Evolutionary conservation across 2,797 vertebrate species (phyloP).

Genomic region (Valencia hispanica): DNA sequence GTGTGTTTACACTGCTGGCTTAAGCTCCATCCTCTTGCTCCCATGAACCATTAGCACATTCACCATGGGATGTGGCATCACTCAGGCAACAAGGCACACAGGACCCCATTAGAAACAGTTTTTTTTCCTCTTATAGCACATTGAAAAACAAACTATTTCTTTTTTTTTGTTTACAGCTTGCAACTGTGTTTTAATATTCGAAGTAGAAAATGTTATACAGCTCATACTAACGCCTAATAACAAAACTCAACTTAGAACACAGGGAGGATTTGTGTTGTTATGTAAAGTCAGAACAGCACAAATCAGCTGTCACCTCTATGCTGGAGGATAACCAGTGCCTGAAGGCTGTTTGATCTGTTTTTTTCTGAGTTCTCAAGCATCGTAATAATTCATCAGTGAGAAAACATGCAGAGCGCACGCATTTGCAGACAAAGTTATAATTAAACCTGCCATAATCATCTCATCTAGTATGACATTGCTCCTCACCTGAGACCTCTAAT

Average conservation of each 20-base stretch:
- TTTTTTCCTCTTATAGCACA: conserved; percentile 62
- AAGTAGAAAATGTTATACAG: conserved; percentile 40
- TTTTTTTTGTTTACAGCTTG: conserved; percentile 24
- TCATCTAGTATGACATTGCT: conserved; percentile 73
- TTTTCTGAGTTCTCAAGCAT: conserved; percentile 60
- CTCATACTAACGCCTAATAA: conserved; percentile 38
- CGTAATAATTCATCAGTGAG: conserved; percentile 55
- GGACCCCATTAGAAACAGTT: conserved; percentile 81
- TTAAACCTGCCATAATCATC: conserved; percentile 77
- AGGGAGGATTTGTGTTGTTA: conserved; percentile 49
- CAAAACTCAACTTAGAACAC: conserved; percentile 41
- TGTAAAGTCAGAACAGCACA: conserved; percentile 41
- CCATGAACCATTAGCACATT: conserved; percentile 79
- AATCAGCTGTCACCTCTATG: conserved; percentile 36
- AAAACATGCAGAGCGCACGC: conserved; percentile 61
- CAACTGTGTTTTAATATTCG: conserved; percentile 54
- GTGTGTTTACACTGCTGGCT: conserved; percentile 80
- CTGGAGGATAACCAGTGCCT: conserved; percentile 41
- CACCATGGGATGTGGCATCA: conserved; percentile 78
- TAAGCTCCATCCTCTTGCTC: conserved; percentile 68
- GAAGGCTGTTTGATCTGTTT: conserved; percentile 66
- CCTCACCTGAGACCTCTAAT: conserved; percentile 79
- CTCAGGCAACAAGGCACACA: conserved; percentile 81
- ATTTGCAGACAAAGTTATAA: conserved; percentile 75
- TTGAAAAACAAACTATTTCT: conserved; percentile 69